Base-by-base conservation (phyloP, 1,140 invertebrate genomes). In the Proctacanthus coquilletti region DNA sequence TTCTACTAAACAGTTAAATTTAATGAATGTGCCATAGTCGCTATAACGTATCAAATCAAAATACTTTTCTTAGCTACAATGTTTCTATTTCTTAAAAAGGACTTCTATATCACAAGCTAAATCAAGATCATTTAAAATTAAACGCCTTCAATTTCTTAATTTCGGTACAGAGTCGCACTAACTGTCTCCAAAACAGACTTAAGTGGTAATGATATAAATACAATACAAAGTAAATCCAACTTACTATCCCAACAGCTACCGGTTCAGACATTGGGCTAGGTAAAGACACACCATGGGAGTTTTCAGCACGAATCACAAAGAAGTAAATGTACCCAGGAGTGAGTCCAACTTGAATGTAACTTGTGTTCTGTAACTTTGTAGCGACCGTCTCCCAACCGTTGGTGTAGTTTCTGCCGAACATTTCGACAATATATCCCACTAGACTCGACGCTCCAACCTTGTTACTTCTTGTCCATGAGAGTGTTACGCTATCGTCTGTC, bases 221-320 rank as follows among this genome's bases (percentile, higher is more conserved):
- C 6, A n/a, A 27, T 19, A 21, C 11, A 38, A 20, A 10, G 4
- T 0, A 21, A 5, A 14, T 17, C 0, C 2, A 3, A 56, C 52
- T 53, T 43, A 59, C 53, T 50, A 49, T 60, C 40, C 56, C 57
- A 34, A 60, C 55, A 5, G 52, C 37, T 21, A 80, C 64, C 17
- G 73, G 66, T 43, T 80, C 75, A n/a, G 79, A 80, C 33, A 77
- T 53, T 11, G 66, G 64, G 45, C 77, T 81, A 2, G 77, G 77
- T 27, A 71, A 65, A 0, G 77, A 80, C 2, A 80, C 41, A 2
- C 88, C 87, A 53, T 88, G 81, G 1, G 77, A 77, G 58, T 93
- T 94, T 63, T 85, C 80, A 0, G 86, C 83, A 38, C 78, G 62
- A 2, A 93, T 75, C 13, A 92, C 61, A 56, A 94, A 94, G 45